phyloP scores from a whole-genome alignment of 2,797 vertebrate genomes.

The Sebastes paucispinis region DNA sequence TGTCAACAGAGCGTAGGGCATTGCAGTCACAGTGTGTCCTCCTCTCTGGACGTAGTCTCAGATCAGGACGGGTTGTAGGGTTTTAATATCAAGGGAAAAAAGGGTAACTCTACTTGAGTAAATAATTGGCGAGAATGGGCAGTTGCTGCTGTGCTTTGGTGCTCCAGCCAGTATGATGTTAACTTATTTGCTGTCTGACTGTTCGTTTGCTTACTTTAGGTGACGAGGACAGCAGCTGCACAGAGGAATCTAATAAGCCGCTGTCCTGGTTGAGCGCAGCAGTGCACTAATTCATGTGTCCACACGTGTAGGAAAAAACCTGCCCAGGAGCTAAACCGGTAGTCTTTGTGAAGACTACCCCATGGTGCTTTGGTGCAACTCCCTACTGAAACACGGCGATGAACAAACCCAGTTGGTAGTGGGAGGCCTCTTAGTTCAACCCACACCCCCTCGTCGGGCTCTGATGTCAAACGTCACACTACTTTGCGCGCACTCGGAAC shows the following conservation, averaged over 20 bases:
- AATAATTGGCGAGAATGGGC: constrained; percentile 11
- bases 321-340: constrained; percentile 35
- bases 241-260: constrained; percentile 37
- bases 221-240: constrained; percentile 23
- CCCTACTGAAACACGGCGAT: constrained; percentile 55
- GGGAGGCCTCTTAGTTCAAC: constrained; percentile 22
- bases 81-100: constrained; percentile 26
- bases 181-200: constrained; percentile 46
- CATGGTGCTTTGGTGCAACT: constrained; percentile 76
- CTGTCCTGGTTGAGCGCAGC: constrained; percentile 59
- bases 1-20: constrained; percentile 2
- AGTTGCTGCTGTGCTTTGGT: constrained; percentile 61
- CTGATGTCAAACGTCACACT: constrained; percentile 29
- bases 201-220: constrained; percentile 31
- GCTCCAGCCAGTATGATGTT: constrained; percentile 55
- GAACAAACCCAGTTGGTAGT: constrained; percentile 42
- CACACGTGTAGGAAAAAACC: constrained; percentile 13
- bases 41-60: constrained; percentile 11
- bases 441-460: constrained; percentile 15
- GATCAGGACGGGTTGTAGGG: constrained; percentile 25
- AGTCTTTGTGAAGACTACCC: constrained; percentile 51
- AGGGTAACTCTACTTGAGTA: constrained; percentile 29
- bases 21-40: constrained; percentile 23
- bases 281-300: constrained; percentile 37
- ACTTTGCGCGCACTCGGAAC: constrained; percentile 33